A percentile compares a stretch with the other conserved stretches of the same genome.
Evolutionary conservation across 2,113 vertebrate genomes (phyloP).

Genomic region (Platichthys flesus): DNA sequence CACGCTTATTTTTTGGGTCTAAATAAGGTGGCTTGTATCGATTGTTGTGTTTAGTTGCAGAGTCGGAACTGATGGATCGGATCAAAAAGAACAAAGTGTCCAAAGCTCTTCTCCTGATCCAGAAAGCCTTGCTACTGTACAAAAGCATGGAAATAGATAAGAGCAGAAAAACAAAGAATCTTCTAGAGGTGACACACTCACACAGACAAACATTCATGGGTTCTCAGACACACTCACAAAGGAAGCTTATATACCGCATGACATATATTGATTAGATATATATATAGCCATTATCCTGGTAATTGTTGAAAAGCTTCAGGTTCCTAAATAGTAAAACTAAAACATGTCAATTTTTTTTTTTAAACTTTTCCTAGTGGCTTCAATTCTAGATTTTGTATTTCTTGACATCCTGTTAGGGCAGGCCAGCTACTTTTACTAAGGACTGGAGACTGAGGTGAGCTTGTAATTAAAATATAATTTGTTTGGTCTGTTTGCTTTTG

Average conservation of each 20-base stretch:
- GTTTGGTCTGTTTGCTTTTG: constrained; percentile 36
- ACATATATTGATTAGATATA: too few species aligned
- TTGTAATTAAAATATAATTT: background rate
- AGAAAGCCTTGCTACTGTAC: constrained; percentile 85
- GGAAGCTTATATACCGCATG: background rate
- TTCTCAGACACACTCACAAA: background rate
- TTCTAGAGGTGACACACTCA: constrained; percentile 86
- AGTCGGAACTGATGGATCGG: constrained; percentile 82
- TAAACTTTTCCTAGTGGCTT: too few species aligned
- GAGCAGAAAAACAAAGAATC: constrained; percentile 65
- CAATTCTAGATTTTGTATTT: too few species aligned
- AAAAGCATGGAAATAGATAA: constrained; percentile 62
- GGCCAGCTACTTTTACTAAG: too few species aligned
- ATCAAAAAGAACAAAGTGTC: constrained; percentile 91
- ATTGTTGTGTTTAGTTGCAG: constrained; percentile 71
- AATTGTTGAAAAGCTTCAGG: too few species aligned
- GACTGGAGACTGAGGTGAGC: background rate
- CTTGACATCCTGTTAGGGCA: too few species aligned
- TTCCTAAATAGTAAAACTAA: too few species aligned
- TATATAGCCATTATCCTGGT: too few species aligned
- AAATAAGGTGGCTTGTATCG: background rate
- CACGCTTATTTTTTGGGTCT: background rate
- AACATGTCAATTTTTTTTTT: too few species aligned
- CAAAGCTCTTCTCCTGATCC: constrained; percentile 89
- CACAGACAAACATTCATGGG: background rate